Base-by-base conservation (phyloP, 37 sponge, comb jelly and placozoan species). In the Halisarca cf. caerulea region DNA sequence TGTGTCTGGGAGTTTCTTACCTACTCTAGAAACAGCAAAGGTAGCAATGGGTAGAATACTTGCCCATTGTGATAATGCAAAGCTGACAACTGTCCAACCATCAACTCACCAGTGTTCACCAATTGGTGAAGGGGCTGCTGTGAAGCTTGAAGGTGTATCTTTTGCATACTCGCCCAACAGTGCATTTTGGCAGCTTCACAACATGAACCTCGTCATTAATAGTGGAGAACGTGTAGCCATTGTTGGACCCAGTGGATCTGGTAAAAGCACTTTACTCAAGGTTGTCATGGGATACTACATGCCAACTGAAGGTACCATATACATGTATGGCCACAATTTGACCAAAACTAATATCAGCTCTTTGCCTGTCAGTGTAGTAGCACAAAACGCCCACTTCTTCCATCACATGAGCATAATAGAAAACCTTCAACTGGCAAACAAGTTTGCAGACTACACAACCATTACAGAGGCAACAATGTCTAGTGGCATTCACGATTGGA, bases 221-320 rank as follows among this genome's bases (percentile, higher is more conserved):
- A 45, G 64, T 38, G 83, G 93, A 30, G 68, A 89, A 74, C 82
- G 61, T 33, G 84, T 89, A 33, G 89, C 87, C 1, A 37, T 92
- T 32, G 87, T 92, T 8, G 93, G 93, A 0, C 53, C 38, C 34
- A 86, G 80, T 82, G 90, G 93, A 17, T 74, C 90, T 18, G 93
- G 93, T 8, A 92, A 92, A 81, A 92, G 86, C 51, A 89, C 93
- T 17, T 59, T 92, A 2, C 84, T 92, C 32, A 89, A 66, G 33
- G 45, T 92, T 0, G 44, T 89, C 41, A 42, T 86, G 43, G 64
- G 86, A 44, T 33, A 89, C 83, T 74, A 78, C 61, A n/a, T 27
- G 18, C 93, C 93, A 0, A 86, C 78, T 0, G 25, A 64, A 34
- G 93, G 93, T 17, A 47, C 40, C 2, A 82, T 89, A 66, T 18